These are phyloP conservation scores for Bursaphelenchus okinawaensis DNA, from an alignment of 2,888 invertebrate genomes.

Conservation along the genomic window DNA sequence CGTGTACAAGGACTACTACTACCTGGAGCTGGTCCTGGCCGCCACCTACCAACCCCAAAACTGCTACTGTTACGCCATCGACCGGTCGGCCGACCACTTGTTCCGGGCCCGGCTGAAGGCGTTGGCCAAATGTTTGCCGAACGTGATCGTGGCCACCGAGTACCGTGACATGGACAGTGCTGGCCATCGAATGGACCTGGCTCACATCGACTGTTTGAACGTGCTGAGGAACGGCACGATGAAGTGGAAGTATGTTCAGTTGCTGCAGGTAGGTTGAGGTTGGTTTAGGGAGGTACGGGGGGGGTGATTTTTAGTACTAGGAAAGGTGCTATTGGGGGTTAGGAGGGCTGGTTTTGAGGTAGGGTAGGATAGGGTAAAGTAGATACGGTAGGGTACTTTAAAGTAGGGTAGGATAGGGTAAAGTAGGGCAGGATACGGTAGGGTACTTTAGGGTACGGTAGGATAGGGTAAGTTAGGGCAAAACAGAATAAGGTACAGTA, in stretches of 20 bases:
- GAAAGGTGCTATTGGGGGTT: too few species aligned
- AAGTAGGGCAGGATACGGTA: too few species aligned
- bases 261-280: conserved; percentile 14
- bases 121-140: conserved; percentile 16
- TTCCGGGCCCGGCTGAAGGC: conserved; percentile 8
- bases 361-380: too few species aligned
- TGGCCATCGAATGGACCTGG: conserved; percentile 19
- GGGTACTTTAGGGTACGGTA: too few species aligned
- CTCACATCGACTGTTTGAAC: conserved; percentile 16
- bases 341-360: too few species aligned
- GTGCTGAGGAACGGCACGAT: conserved; percentile 4
- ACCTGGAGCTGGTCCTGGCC: conserved; percentile 11
- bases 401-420: too few species aligned
- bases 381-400: too few species aligned
- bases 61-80: conserved; percentile 17
- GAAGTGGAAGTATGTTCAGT: conserved; percentile 19
- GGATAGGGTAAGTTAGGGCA: too few species aligned
- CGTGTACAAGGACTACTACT: conserved; percentile 20
- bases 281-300: too few species aligned
- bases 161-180: conserved; percentile 10
- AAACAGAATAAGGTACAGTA: too few species aligned
- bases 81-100: conserved; percentile 7
- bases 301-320: too few species aligned
- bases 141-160: neutral
- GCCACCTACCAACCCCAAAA: conserved; percentile 16